A percentile compares a stretch with the other conserved stretches of the same genome.
Evolutionary conservation across 35 echinoderm and acorn worm species (phyloP).

Genomic region (Heliocidaris erythrogramma): DNA sequence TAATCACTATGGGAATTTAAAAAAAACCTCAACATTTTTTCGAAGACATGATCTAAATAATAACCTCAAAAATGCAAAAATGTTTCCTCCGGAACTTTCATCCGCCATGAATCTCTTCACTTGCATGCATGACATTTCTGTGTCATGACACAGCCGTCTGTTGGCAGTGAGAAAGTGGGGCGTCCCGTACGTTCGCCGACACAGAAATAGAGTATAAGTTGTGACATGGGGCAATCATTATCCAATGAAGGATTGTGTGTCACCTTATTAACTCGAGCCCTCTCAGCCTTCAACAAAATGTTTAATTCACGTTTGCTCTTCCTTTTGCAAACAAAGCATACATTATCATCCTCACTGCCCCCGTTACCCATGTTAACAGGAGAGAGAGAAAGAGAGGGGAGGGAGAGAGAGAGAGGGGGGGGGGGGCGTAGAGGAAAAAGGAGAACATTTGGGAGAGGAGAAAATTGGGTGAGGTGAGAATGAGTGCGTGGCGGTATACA

Average conservation of each 20-base stretch:
- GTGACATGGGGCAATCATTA: not conserved
- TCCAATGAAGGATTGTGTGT: not conserved
- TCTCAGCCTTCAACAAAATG: not conserved
- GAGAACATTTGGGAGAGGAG: too few relatives aligned
- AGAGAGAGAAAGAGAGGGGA: not conserved
- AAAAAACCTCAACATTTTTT: too few relatives aligned
- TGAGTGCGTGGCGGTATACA: not conserved
- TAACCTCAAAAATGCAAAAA: too few relatives aligned
- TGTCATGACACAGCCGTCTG: not conserved
- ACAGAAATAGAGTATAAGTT: not conserved
- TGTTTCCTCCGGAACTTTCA: too few relatives aligned
- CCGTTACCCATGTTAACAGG: not conserved
- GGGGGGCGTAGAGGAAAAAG: too few relatives aligned
- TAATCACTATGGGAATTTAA: too few relatives aligned
- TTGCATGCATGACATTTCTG: not conserved
- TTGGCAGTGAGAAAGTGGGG: not conserved
- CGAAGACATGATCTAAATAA: too few relatives aligned
- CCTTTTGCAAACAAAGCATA: not conserved
- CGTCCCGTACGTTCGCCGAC: not conserved
- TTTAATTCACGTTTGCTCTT: conserved; percentile 24
- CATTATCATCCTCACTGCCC: conserved; percentile 8
- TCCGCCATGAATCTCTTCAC: too few relatives aligned
- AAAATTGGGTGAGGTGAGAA: not conserved
- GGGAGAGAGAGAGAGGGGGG: not conserved
- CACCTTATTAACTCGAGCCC: not conserved